Conservation (phyloP, 2,888 invertebrate species). For the Melinaea marsaeus region DNA sequence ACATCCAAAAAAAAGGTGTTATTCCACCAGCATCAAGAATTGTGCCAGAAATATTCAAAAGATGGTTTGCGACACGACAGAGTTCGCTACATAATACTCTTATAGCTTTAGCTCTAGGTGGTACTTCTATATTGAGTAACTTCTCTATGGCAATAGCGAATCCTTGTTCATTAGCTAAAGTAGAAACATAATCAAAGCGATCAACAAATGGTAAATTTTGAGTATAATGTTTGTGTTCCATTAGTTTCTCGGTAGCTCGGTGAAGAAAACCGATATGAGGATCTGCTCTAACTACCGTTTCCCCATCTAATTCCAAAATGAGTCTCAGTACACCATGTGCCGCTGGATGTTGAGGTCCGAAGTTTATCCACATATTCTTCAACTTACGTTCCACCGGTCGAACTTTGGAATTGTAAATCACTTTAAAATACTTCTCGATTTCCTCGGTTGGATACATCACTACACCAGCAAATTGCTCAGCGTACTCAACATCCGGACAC, state of each 20-base stretch:
- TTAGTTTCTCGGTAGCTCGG: constrained; percentile 92
- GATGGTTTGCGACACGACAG: constrained; percentile 88
- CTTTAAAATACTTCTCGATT: constrained; percentile 55
- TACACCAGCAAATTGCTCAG: constrained; percentile 74
- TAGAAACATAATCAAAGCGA: constrained; percentile 91
- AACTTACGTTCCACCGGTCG: constrained; percentile 78
- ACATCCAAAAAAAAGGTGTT: constrained; percentile 94
- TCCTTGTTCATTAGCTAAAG: constrained; percentile 88
- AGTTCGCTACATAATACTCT: constrained; percentile 87
- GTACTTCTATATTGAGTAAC: constrained; percentile 86
- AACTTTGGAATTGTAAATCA: constrained; percentile 51
- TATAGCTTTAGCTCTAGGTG: constrained; percentile 88
- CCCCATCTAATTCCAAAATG: constrained; percentile 88
- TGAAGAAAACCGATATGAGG: constrained; percentile 93
- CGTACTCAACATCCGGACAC: constrained; percentile 81
- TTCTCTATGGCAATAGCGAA: constrained; percentile 90
- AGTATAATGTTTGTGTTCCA: constrained; percentile 91
- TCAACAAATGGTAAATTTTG: constrained; percentile 93
- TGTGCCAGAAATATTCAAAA: constrained; percentile 85
- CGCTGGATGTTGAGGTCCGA: constrained; percentile 94
- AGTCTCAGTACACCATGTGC: constrained; percentile 93
- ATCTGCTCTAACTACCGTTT: constrained; percentile 86
- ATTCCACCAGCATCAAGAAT: constrained; percentile 91
- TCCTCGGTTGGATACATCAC: constrained; percentile 77
- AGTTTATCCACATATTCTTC: constrained; percentile 85